These are phyloP conservation scores for Nomada ferruginata DNA, from an alignment of 2,888 invertebrate genomes.

Conservation along the genomic window DNA sequence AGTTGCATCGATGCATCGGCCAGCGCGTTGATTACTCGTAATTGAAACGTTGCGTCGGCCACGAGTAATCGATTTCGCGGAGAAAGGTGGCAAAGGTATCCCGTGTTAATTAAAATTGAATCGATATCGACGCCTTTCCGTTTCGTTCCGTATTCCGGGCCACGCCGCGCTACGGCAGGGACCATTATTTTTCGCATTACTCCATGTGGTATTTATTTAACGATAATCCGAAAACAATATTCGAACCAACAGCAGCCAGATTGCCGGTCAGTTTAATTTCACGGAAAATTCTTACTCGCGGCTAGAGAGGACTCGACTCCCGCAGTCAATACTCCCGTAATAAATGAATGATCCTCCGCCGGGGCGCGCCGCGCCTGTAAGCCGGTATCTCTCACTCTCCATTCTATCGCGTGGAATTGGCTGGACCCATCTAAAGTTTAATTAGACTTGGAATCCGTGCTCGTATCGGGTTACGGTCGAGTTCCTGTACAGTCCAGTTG, in stretches of 20 bases:
- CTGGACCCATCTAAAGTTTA: constrained; percentile 58
- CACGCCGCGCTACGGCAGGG: neutral
- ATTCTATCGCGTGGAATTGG: constrained; percentile 24
- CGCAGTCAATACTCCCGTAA: neutral
- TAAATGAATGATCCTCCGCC: constrained; percentile 51
- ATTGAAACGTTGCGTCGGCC: constrained; percentile 39
- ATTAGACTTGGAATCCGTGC: constrained; percentile 56
- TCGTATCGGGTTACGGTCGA: constrained; percentile 26
- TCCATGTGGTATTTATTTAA: constrained; percentile 12
- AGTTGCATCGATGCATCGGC: constrained; percentile 35
- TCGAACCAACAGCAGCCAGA: neutral
- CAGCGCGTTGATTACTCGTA: constrained; percentile 35
- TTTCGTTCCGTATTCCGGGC: constrained; percentile 1
- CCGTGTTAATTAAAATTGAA: constrained; percentile 51
- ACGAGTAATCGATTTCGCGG: constrained; percentile 44
- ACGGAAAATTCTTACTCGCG: constrained; percentile 16
- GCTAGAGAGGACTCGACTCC: neutral
- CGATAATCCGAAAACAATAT: constrained; percentile 37
- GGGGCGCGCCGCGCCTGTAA: neutral
- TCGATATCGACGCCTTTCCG: constrained; percentile 36
- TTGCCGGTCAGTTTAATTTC: constrained; percentile 40
- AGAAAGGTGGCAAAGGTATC: constrained; percentile 44
- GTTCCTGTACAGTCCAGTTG: constrained; percentile 22
- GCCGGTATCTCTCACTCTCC: constrained; percentile 11
- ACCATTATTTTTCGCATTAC: neutral